A percentile compares a stretch with the other conserved stretches of the same genome.
Conservation (phyloP, 2,797 vertebrate genomes). For the Lithobates pipiens region DNA sequence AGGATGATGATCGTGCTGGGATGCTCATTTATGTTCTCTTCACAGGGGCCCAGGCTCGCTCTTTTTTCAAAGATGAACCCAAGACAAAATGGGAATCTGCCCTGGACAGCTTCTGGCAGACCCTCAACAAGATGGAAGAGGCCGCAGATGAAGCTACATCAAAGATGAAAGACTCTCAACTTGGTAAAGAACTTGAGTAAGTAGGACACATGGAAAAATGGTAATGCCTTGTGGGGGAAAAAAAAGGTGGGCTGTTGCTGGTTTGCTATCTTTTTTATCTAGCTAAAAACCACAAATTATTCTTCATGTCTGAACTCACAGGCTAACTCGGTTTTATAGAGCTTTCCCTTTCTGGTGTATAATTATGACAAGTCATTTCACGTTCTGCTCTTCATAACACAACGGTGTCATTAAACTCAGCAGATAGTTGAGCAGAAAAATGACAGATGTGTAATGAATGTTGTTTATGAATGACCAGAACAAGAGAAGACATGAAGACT, state of each 20-base stretch:
- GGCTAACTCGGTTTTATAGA: neutral
- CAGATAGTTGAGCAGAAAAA: neutral
- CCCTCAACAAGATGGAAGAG: constrained; percentile 76
- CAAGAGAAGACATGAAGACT: constrained; percentile 21
- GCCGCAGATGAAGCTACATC: constrained; percentile 78
- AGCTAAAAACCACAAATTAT: too few relatives aligned
- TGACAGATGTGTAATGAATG: constrained; percentile 2
- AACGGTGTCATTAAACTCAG: neutral
- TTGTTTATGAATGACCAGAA: constrained; percentile 3
- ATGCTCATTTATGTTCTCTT: constrained; percentile 5
- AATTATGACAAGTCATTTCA: neutral
- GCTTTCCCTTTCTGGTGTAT: neutral
- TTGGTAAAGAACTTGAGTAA: constrained; percentile 82
- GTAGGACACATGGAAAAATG: constrained; percentile 52
- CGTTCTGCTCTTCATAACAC: neutral
- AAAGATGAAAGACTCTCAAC: constrained; percentile 77
- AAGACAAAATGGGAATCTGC: constrained; percentile 78
- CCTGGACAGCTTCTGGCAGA: constrained; percentile 82
- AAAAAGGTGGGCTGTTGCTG: too few relatives aligned
- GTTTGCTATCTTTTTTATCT: too few relatives aligned
- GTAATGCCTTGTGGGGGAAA: too few relatives aligned
- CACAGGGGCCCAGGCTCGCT: constrained; percentile 79
- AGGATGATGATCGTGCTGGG: neutral
- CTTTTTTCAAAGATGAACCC: constrained; percentile 78
- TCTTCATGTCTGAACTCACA: too few relatives aligned